Base-by-base conservation (phyloP, 2,113 vertebrate species). In the Pseudopodoces humilis region DNA sequence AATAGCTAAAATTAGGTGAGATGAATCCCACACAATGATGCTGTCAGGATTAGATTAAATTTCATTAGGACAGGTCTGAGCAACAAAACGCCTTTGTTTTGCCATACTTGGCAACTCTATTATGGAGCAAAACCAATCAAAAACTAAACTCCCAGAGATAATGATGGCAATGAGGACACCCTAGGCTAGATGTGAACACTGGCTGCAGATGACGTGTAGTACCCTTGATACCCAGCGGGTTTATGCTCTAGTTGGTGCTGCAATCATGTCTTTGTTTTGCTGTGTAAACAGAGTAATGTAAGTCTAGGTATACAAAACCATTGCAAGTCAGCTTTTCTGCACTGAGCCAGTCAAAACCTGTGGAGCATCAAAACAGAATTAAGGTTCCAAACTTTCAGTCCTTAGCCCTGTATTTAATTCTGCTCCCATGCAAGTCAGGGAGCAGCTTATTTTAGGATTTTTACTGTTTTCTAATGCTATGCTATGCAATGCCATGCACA, bases 1-100 rank as follows among this genome's bases (percentile, higher is more conserved):
- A 55, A 82, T 33, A 84, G 63, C 79, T 96, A 91, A 94, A 95
- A 92, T 93, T 88, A 94, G 43, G n/a, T 77, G 46, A 92, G 53
- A 72, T 83, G 2, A 85, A 72, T 69, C 70, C 55, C 65, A 90
- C 6, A 1, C 30, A 86, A 23, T 86, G 21, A 59, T 83, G 20
- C 11, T 82, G 60, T 75, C 86, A 81, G 35, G 11, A 86, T 28
- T 64, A 68, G 72, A 63, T 44, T 79, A 72, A 39, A 47, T 77
- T 92, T 74, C 50, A 9, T 47, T 59, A 69, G 35, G 37, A 76
- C 69, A 79, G 24, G 20, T 82, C 53, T 94, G 44, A 70, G 35
- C 68, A 94, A 63, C 2, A 44, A 69, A 74, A 55, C 5, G 3
- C 7, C 33, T 83, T 33, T 2, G 2, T 65, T 95, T 91, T 76